Base-by-base conservation (phyloP, 64 coral and sea anemone genomes). In the Montipora efflorescens region DNA sequence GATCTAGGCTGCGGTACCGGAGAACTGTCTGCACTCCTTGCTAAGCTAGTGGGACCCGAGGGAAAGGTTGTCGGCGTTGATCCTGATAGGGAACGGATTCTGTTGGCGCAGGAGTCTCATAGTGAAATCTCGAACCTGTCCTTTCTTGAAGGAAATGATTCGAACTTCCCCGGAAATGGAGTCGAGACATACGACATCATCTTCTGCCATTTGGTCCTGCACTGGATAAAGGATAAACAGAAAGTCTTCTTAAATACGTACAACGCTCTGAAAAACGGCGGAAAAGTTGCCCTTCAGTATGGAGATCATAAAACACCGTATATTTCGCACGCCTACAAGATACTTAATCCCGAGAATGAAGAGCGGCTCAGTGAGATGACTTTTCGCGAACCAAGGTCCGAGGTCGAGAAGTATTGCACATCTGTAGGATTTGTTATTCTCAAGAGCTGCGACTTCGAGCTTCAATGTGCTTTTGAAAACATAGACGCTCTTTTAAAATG, bases 1-100 rank as follows among this genome's bases (percentile, higher is more conserved):
- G 91, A 93, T n/a, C 53, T 93, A 8, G 91, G 91, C 14, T 93
- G 91, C 46, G 91, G 91, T 5, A 93, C 91, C 48, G 91, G 91
- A 57, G 55, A 87, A 8, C 73, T 93, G 12, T 84, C 91, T 75
- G 48, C 67, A 14, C 14, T 46, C 2, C 10, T 93, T 11, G 80
- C 91, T 5, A 16, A 78, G 36, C 68, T 78, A 7, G 82, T 93
- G 7, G 82, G 73, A 28, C 9, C 81, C 43, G 7, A 55, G 23
- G 91, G 91, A 9, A 78, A 48, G 9, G 91, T 93, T 15, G 13
- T 77, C 25, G 91, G 48, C 1, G 82, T 93, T 1, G 91, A 93
- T 78, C 91, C 81, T 1, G 82, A 93, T 52, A 66, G 14, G 1
- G 83, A 79, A 7, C 73, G 91, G 48, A 28, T 93, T 47, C 8